Conservation (phyloP, 2,113 vertebrate genomes). For the Strix uralensis region DNA sequence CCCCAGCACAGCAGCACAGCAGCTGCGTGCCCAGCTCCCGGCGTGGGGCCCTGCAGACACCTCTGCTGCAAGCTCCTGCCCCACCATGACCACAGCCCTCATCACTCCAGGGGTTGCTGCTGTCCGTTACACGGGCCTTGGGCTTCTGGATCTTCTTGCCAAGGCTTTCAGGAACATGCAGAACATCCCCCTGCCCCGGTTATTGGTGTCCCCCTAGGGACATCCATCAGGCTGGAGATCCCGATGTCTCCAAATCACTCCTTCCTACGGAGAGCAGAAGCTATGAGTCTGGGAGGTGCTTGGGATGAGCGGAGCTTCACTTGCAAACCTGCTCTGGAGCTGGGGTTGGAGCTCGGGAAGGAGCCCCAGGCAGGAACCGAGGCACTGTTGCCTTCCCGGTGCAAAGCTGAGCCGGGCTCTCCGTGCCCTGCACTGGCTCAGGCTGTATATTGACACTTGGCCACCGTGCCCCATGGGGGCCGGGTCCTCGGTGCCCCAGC, state of each 20-base stretch:
- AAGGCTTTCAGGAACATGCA: not conserved
- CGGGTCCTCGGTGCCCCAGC: accelerated
- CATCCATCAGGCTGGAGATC: not conserved
- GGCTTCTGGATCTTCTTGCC: not conserved
- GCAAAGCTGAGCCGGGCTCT: not conserved
- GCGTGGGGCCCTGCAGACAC: accelerated
- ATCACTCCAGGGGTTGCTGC: not conserved
- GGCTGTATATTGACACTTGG: not conserved
- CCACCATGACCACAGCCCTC: accelerated
- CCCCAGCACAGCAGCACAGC: not conserved
- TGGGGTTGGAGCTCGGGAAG: not conserved
- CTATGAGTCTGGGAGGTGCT: not conserved
- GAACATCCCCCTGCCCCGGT: not conserved
- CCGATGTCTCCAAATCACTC: not conserved
- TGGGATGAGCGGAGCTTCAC: not conserved
- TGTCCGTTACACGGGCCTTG: accelerated
- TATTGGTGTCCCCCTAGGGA: not conserved
- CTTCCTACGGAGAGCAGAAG: not conserved
- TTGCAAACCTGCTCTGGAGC: not conserved
- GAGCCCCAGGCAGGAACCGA: not conserved
- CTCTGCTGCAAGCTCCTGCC: not conserved
- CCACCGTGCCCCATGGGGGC: accelerated
- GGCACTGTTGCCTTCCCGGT: too few species aligned
- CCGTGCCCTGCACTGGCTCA: not conserved
- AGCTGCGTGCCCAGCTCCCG: accelerated